Percentiles rank a stretch among this genome's conserved stretches.
These are phyloP conservation scores for Kradibia gibbosae DNA, from an alignment of 1,140 invertebrate genomes.

Conservation along the genomic window DNA sequence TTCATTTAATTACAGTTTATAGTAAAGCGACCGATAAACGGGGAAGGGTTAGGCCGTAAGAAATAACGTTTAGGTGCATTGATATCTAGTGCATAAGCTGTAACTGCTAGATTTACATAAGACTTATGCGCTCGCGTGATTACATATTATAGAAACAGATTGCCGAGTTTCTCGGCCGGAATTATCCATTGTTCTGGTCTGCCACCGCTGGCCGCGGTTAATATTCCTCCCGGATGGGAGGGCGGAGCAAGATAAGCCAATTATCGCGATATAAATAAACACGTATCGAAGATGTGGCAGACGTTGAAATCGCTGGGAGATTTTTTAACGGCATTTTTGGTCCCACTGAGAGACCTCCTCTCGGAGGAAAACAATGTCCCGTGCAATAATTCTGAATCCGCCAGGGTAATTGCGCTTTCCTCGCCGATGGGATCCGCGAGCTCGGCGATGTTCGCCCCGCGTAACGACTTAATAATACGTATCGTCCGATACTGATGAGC, in stretches of 20 bases:
- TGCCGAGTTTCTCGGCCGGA: not conserved
- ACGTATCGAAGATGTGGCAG: not conserved
- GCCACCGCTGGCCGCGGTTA: not conserved
- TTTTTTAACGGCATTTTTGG: no score
- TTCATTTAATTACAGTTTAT: constrained; percentile 1
- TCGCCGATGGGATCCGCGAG: constrained; percentile 37
- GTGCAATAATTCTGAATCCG: constrained; percentile 51
- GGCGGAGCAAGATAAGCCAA: not conserved
- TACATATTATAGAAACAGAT: not conserved
- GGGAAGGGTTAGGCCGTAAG: not conserved
- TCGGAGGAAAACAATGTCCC: not conserved
- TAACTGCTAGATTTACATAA: not conserved
- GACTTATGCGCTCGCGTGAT: not conserved
- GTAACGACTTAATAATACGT: constrained; percentile 47
- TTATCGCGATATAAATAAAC: not conserved
- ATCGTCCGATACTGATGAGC: not conserved
- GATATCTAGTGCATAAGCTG: not conserved
- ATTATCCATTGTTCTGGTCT: not conserved
- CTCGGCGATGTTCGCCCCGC: constrained; percentile 29
- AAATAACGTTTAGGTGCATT: constrained; percentile 1
- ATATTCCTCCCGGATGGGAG: not conserved
- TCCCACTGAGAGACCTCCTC: not conserved
- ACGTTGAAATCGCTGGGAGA: no score
- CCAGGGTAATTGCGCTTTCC: constrained; percentile 50
- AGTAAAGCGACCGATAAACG: not conserved